Base-by-base conservation (phyloP, 2,888 invertebrate genomes). In the Eilema caniola region DNA sequence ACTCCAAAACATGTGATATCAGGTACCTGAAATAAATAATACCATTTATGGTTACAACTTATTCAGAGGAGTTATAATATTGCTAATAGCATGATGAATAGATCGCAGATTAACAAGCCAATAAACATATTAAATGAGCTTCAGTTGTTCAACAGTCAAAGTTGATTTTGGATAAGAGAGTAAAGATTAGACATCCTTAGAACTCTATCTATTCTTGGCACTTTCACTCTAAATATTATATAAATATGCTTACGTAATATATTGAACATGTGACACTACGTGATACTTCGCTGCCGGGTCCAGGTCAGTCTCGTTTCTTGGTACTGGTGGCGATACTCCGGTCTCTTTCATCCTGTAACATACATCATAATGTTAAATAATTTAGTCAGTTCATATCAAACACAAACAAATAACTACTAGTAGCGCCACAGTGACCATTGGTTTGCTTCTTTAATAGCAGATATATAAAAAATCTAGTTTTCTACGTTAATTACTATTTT, bases 221-320 rank as follows among this genome's bases (percentile, higher is more conserved):
- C 47, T 47, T 47, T 47, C 20, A 20, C 16, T 47, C 47, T 47
- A 47, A 60, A 60, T 60, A 4, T 28, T 16, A 2, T 25, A 0
- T 20, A 37, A 37, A 37, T 31, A 61, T 61, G 87, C 92, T 91
- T 89, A 97, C 97, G 97, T 96, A 81, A 97, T 95, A 80, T 97
- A 97, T 72, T 97, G 97, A 0, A 97, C 96, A 86, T 97, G 96
- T 7, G 96, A 96, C 0, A 97, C 96, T 0, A 97, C 96, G 77
- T 98, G 98, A 82, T 97, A 98, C 83, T 97, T 98, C 0, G 97
- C 96, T 1, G 97, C 97, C 8, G 97, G 96, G 87, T 98, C 98
- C 83, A 98, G 96, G 86, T 97, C 97, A 12, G 95, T 93, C 86
- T 97, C 97, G 67, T 92, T 95, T 66, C 97, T 94, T 25, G 95